These are phyloP conservation scores for Oxyruncus cristatus DNA, from an alignment of 2,113 vertebrate species.

Conservation along the genomic window DNA sequence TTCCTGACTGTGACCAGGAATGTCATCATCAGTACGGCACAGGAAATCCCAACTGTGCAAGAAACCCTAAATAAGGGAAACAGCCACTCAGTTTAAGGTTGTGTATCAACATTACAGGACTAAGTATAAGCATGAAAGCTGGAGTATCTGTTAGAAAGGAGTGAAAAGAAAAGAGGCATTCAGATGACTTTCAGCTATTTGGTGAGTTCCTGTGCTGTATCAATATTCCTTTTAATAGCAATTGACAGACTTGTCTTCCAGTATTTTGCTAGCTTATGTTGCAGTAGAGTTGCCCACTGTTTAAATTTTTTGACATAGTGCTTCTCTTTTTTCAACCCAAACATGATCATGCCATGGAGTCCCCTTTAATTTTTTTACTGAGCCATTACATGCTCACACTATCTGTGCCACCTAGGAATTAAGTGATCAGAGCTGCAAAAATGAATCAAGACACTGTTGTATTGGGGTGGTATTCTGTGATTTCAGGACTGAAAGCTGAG, in stretches of 20 bases:
- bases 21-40: neutral
- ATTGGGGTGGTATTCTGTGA: neutral
- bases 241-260: neutral
- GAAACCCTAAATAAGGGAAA: neutral
- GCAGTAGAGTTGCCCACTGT: neutral
- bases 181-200: neutral
- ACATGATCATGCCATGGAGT: neutral
- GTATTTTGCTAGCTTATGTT: neutral
- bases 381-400: neutral
- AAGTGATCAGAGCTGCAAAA: neutral
- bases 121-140: neutral
- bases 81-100: neutral
- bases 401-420: neutral
- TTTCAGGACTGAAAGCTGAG: neutral
- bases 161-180: neutral
- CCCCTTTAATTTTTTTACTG: neutral
- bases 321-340: neutral
- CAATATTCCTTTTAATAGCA: neutral
- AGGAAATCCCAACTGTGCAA: neutral
- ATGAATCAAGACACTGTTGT: neutral
- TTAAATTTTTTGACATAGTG: neutral
- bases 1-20: neutral
- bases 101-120: neutral
- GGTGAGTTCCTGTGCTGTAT: neutral
- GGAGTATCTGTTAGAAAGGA: neutral